Evolutionary conservation across 2,888 invertebrate species (phyloP), one percentile per base, ranked within the genome.

Genomic region (Acleris emargana): DNA sequence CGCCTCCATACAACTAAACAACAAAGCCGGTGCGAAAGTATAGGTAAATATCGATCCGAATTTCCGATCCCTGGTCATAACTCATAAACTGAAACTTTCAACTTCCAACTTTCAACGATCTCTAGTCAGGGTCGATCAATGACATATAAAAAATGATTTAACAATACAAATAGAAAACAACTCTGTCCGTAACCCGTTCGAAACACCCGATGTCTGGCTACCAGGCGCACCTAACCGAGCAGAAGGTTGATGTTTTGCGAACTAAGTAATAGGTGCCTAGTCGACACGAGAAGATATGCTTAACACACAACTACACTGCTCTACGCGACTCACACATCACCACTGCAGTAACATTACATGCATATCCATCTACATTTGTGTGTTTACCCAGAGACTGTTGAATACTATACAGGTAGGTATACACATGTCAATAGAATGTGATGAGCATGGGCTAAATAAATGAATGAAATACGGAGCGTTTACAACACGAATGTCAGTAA

Each of bases 211-310:
- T 71, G 67, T 69, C 62, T 67, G 64, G 64, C 50, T 84, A 89
- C 89, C 75, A 89, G 89, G 89, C 77, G 82, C 78, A 68, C 81
- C 64, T 69, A 81, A 76, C 54, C 57, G 52, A 52, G 38, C 62
- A 79, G 79, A 76, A 84, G 87, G 81, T 88, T 73, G 71, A 68
- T 71, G 69, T 71, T 76, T 72, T 71, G 75, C 76, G 71, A 73
- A 70, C 71, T 69, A 77, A 78, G 89, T 91, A 89, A 86, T 87
- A 90, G 89, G 89, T 88, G 80, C 76, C 81, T 89, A 91, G 86
- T 89, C 80, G 86, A 74, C 72, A 76, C 67, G 78, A 89, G 89
- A 89, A 89, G 90, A 79, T 81, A 75, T 74, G 69, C 64, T 62
- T 38, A 38, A 38, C 38, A 38, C 38, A 38, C 38, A 13, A 38